These are phyloP conservation scores for Erannis defoliaria DNA, from an alignment of 2,888 invertebrate genomes.

Conservation along the genomic window DNA sequence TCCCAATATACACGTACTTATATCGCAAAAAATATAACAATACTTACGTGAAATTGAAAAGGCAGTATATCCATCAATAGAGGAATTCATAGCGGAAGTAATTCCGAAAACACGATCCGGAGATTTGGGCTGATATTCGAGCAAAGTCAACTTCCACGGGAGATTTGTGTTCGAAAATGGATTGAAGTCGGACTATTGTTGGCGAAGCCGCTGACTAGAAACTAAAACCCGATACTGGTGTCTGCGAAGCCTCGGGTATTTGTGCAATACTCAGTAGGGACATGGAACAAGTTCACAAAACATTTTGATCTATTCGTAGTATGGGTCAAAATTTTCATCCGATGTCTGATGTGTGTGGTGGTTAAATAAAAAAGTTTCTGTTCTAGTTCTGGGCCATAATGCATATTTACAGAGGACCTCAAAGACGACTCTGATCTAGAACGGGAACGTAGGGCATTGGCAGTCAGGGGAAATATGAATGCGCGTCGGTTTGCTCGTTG, in stretches of 20 bases:
- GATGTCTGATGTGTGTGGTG: too few species aligned
- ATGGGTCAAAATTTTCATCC: too few species aligned
- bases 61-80: conserved; percentile 45
- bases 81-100: conserved; percentile 59
- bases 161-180: conserved; percentile 77
- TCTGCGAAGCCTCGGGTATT: conserved; percentile 56
- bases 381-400: too few species aligned
- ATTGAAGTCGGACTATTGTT: conserved; percentile 74
- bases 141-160: conserved; percentile 66
- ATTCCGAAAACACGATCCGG: conserved; percentile 69
- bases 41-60: conserved; percentile 47
- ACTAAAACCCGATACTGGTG: conserved; percentile 62
- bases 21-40: conserved; percentile 39
- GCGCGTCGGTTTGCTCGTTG: too few species aligned
- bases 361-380: too few species aligned
- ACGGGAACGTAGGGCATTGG: too few species aligned
- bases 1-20: neutral
- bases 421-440: too few species aligned
- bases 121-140: conserved; percentile 68
- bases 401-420: too few species aligned
- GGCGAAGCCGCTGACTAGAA: conserved; percentile 64
- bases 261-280: conserved; percentile 43
- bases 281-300: too few species aligned
- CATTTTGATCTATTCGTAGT: too few species aligned
- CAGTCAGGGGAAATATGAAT: too few species aligned